A percentile compares a stretch with the other conserved stretches of the same genome.
phyloP scores from a whole-genome alignment of 2,797 vertebrate species.

The Sarcophilus harrisii region DNA sequence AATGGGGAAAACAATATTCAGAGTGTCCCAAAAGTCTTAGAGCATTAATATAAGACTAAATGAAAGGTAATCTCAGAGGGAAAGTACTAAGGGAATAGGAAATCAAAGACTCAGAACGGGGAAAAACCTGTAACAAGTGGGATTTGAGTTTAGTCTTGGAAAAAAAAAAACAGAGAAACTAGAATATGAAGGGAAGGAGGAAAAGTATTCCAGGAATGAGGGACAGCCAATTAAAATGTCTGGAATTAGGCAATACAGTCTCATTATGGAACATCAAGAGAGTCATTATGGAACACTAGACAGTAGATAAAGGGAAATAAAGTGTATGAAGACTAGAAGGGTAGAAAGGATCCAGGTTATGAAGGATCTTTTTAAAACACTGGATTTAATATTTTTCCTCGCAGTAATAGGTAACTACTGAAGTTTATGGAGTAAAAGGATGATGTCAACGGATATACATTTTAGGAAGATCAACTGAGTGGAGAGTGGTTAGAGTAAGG shows the following conservation, averaged over 20 bases:
- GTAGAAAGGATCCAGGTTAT: not conserved
- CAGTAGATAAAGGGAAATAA: not conserved
- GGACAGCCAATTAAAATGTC: not conserved
- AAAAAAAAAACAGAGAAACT: not conserved
- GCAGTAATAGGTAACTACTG: not conserved
- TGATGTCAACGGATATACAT: not conserved
- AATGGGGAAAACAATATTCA: not conserved
- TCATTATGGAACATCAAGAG: not conserved
- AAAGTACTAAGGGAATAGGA: not conserved
- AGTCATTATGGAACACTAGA: no score
- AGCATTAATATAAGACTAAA: not conserved
- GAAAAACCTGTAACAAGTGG: not conserved
- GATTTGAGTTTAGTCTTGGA: not conserved
- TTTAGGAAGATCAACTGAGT: not conserved
- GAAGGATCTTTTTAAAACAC: not conserved
- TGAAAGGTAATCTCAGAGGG: not conserved
- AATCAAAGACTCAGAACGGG: not conserved
- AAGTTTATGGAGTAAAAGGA: not conserved
- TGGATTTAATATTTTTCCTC: not conserved
- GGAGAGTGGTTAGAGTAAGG: not conserved
- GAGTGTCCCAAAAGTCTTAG: not conserved
- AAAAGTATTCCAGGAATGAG: not conserved
- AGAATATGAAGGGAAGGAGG: not conserved
- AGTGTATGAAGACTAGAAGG: not conserved
- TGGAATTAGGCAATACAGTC: not conserved